Conservation (phyloP, 2,797 vertebrate genomes). For the Melopsittacus undulatus region DNA sequence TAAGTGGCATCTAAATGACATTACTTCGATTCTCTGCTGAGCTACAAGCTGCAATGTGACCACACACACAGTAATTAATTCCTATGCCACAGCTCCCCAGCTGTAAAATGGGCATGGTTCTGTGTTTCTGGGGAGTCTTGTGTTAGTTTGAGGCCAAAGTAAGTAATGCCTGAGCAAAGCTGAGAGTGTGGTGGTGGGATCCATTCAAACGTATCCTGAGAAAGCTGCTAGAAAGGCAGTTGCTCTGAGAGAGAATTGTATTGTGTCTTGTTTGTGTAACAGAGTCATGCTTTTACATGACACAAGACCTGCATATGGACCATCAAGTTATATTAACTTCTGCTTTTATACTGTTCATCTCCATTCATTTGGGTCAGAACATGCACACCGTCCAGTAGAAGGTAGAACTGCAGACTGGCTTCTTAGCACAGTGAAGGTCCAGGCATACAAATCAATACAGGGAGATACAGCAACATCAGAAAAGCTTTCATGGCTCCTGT, state of each 20-base stretch:
- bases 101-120: not conserved
- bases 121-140: not conserved
- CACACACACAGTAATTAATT: constrained; percentile 33
- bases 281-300: not conserved
- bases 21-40: constrained; percentile 54
- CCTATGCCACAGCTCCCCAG: not conserved
- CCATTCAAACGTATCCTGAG: not conserved
- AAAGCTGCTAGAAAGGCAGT: not conserved
- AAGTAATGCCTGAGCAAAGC: not conserved
- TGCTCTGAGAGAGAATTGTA: not conserved
- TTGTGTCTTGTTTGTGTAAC: not conserved
- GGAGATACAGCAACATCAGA: not conserved
- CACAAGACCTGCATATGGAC: not conserved
- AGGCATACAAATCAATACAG: not conserved
- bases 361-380: not conserved
- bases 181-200: not conserved
- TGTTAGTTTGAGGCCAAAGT: not conserved
- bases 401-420: not conserved
- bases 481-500: not conserved
- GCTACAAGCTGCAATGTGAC: constrained; percentile 34
- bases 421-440: not conserved
- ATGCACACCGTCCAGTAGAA: not conserved
- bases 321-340: not conserved
- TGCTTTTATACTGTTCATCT: not conserved
- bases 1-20: constrained; percentile 53